phyloP scores from a whole-genome alignment of 2,113 vertebrate species.

The Nyctereutes procyonoides region DNA sequence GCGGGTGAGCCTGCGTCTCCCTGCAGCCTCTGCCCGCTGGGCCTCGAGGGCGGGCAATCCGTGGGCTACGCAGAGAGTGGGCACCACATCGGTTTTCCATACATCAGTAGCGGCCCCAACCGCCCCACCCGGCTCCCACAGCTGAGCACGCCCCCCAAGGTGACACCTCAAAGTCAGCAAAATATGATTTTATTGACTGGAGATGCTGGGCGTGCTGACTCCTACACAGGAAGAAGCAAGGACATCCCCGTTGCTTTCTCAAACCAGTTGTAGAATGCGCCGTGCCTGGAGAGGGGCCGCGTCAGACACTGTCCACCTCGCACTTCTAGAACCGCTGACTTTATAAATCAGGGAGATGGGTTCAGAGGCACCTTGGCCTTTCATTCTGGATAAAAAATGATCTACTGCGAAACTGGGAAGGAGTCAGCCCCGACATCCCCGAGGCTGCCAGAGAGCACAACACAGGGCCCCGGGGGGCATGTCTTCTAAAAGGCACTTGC shows the following conservation, averaged over 20 bases:
- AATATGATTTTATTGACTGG: constrained; percentile 25
- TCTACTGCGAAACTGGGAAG: neutral
- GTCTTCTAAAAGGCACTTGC: neutral
- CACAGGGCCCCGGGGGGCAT: neutral
- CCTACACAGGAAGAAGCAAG: neutral
- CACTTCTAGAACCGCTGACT: neutral
- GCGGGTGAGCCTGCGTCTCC: no score
- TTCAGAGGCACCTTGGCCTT: neutral
- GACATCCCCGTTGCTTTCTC: constrained; percentile 19
- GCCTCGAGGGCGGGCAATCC: accelerated
- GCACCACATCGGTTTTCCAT: neutral
- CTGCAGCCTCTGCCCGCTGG: neutral
- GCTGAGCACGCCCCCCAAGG: neutral
- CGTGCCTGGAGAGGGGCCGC: neutral
- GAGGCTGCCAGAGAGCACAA: neutral
- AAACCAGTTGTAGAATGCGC: constrained; percentile 38
- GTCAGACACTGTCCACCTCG: neutral
- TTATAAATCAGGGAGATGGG: constrained; percentile 54
- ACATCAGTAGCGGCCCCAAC: neutral
- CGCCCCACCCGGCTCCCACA: accelerated
- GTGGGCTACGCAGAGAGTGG: neutral
- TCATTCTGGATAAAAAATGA: neutral
- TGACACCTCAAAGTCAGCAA: constrained; percentile 46
- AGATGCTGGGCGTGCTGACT: neutral
- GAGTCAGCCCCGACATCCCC: accelerated